Percentiles rank a stretch among this genome's conserved stretches.
Evolutionary conservation across 2,797 vertebrate species (phyloP).

Genomic region (Rhabdophis nuchalis): DNA sequence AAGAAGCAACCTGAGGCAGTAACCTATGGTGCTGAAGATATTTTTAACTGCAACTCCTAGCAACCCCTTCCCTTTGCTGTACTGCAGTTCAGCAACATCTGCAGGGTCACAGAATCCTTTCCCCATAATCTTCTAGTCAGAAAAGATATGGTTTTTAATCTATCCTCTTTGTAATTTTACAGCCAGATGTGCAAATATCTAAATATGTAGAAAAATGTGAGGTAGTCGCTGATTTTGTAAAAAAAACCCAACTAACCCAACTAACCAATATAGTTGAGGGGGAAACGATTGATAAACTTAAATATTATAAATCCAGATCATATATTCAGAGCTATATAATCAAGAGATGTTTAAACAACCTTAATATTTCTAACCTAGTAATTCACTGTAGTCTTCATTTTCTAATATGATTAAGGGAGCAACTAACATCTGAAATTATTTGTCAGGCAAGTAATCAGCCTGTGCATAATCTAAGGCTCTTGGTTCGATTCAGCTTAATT

Average conservation of each 20-base stretch:
- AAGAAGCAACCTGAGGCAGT: background rate
- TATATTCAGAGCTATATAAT: slow-evolving; percentile 33
- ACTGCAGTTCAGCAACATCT: background rate
- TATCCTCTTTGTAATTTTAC: slow-evolving; percentile 3
- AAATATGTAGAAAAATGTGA: slow-evolving; percentile 51
- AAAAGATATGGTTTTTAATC: background rate
- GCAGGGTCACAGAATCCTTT: background rate
- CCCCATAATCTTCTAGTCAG: background rate
- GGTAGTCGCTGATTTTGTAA: slow-evolving; percentile 51
- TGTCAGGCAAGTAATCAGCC: background rate
- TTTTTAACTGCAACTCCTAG: background rate
- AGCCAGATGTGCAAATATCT: slow-evolving; percentile 42
- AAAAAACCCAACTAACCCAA: slow-evolving; percentile 39
- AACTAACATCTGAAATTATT: background rate
- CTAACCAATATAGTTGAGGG: slow-evolving; percentile 30
- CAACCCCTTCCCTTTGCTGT: background rate
- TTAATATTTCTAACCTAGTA: slow-evolving; percentile 12
- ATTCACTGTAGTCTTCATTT: slow-evolving; percentile 5
- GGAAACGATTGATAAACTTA: slow-evolving; percentile 42
- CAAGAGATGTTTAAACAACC: slow-evolving; percentile 13
- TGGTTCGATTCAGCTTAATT: background rate
- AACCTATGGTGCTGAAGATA: background rate
- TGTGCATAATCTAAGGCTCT: background rate
- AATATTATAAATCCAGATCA: background rate
- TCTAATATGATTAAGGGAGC: slow-evolving; percentile 5